Evolutionary conservation across 2,113 vertebrate genomes (phyloP).

Genomic region (Clinocottus analis): DNA sequence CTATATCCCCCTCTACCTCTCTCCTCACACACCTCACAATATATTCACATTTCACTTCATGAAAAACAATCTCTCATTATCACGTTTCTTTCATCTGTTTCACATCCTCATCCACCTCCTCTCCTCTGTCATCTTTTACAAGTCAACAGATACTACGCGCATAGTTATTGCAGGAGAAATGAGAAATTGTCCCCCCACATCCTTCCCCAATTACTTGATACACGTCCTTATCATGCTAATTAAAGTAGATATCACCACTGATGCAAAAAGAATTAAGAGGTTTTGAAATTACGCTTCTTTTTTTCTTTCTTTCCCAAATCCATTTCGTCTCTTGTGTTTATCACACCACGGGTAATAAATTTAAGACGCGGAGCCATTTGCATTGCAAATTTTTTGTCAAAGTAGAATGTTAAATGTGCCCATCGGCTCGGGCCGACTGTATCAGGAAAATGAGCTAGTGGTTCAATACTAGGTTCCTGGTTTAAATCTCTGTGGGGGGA

Average conservation of each 20-base stretch:
- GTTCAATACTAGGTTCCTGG: not conserved
- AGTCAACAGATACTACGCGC: not conserved
- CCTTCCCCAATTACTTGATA: not conserved
- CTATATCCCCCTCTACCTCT: not conserved
- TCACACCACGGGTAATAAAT: conserved; percentile 8
- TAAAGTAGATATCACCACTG: conserved; percentile 32
- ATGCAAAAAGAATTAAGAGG: conserved; percentile 28
- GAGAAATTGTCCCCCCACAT: not conserved
- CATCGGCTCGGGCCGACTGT: not conserved
- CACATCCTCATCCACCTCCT: not conserved
- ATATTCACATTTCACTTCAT: not conserved
- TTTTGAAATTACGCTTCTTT: conserved; percentile 19
- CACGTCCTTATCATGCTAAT: conserved; percentile 42
- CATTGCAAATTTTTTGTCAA: conserved; percentile 24
- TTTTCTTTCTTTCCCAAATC: not conserved
- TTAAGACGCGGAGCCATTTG: conserved; percentile 17
- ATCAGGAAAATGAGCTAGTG: not conserved
- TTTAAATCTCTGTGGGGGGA: not conserved
- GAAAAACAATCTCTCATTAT: not conserved
- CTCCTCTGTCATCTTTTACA: not conserved
- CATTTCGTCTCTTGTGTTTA: conserved; percentile 14
- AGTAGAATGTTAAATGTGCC: conserved; percentile 15
- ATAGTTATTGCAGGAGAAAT: not conserved
- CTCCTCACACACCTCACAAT: not conserved
- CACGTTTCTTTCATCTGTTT: not conserved